Conservation (phyloP, 1,140 invertebrate species). For the Lasioglossum baleicum region DNA sequence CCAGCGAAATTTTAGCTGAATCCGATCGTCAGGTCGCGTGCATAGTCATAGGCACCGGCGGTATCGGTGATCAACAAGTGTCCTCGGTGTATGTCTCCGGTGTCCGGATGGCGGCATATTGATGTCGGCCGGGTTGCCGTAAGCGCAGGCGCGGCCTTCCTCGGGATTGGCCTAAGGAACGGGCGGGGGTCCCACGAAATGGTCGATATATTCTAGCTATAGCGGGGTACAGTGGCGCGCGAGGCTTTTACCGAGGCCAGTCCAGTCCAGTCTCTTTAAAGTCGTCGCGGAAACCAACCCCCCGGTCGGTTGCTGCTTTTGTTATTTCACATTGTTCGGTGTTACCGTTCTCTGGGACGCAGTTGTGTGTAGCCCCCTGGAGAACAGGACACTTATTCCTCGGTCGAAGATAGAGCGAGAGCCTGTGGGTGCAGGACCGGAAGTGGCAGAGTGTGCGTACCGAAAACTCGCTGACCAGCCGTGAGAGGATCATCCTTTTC, state of each 20-base stretch:
- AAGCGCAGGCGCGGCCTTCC: conserved; percentile 64
- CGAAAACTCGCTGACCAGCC: conserved; percentile 9
- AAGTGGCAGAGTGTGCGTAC: conserved; percentile 16
- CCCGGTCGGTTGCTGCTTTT: conserved; percentile 18
- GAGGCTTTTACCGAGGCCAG: conserved; percentile 70
- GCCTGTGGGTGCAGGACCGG: neutral
- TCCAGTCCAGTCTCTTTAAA: conserved; percentile 62
- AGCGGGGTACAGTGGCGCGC: conserved; percentile 73
- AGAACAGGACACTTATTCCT: neutral
- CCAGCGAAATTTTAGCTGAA: no score
- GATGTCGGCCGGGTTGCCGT: conserved; percentile 63
- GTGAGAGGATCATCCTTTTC: conserved; percentile 10
- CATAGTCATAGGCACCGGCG: conserved; percentile 6
- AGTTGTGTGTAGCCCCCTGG: neutral
- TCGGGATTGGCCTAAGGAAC: conserved; percentile 47
- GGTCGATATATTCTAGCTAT: conserved; percentile 78
- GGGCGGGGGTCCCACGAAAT: conserved; percentile 70
- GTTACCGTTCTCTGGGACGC: neutral
- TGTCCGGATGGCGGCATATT: conserved; percentile 58
- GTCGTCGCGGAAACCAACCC: conserved; percentile 50
- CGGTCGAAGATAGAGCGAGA: neutral
- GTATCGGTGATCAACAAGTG: conserved; percentile 64
- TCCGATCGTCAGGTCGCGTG: neutral
- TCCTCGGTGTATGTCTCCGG: conserved; percentile 17
- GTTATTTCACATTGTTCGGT: conserved; percentile 24